Evolutionary conservation across 2,113 vertebrate species (phyloP).

Genomic region (Macquaria ambigua): DNA sequence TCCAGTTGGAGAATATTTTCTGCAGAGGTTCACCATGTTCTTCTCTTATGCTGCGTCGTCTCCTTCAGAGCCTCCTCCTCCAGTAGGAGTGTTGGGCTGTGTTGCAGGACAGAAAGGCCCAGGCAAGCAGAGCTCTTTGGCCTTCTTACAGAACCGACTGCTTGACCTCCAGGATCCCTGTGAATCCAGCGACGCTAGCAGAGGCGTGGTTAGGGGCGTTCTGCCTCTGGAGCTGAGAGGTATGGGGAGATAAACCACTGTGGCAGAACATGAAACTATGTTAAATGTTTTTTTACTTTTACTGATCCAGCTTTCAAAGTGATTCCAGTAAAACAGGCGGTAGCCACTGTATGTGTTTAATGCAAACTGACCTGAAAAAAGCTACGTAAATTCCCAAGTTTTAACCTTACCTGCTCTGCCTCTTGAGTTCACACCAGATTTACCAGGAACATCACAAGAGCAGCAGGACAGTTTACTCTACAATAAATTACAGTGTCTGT

Average conservation of each 20-base stretch:
- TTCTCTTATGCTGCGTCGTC: too few species aligned
- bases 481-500: too few species aligned
- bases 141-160: constrained; percentile 47
- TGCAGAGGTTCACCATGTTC: background rate
- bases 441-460: too few species aligned
- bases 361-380: too few species aligned
- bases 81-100: constrained; percentile 55
- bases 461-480: too few species aligned
- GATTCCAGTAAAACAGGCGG: too few species aligned
- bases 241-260: constrained; percentile 32
- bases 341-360: too few species aligned
- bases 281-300: background rate
- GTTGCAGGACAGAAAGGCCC: constrained; percentile 64
- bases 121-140: constrained; percentile 70
- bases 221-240: constrained; percentile 80
- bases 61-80: constrained; percentile 32
- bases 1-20: background rate
- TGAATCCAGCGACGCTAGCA: background rate
- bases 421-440: too few species aligned
- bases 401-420: too few species aligned
- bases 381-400: too few species aligned
- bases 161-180: constrained; percentile 34
- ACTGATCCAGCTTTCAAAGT: too few species aligned
- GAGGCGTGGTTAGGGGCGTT: constrained; percentile 30
- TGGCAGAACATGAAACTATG: background rate